Conservation (phyloP, 1,140 invertebrate species). For the Alviniconcha marisindica region DNA sequence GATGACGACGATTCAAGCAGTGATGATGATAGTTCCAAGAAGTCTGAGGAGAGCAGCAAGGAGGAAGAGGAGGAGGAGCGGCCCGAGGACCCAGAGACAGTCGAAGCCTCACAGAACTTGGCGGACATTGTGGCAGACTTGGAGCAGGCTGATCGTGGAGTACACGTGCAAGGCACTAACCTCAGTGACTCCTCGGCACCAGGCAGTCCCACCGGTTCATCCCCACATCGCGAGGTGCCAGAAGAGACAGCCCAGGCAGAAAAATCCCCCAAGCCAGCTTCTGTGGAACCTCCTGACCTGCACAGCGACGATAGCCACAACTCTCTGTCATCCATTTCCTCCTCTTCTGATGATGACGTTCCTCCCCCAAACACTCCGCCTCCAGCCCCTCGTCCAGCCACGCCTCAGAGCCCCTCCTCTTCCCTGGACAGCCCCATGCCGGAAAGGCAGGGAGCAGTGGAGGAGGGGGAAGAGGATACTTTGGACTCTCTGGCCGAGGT, state of each 20-base stretch:
- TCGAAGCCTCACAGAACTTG: constrained; percentile 52
- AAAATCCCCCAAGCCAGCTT: neutral
- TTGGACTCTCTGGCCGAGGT: constrained; percentile 32
- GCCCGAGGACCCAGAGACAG: constrained; percentile 72
- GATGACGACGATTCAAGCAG: constrained; percentile 46
- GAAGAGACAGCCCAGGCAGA: neutral
- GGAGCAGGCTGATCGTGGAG: constrained; percentile 50
- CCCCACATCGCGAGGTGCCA: constrained; percentile 27
- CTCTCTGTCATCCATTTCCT: constrained; percentile 31
- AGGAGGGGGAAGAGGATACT: constrained; percentile 32
- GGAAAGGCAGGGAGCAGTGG: neutral
- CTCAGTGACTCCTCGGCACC: constrained; percentile 41
- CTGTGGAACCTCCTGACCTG: constrained; percentile 7
- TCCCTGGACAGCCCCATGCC: constrained; percentile 12
- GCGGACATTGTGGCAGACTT: constrained; percentile 49
- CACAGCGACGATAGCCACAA: constrained; percentile 10
- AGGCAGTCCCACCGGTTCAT: constrained; percentile 43
- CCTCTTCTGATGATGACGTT: constrained; percentile 32
- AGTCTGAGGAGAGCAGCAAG: constrained; percentile 59
- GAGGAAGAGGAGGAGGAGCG: constrained; percentile 66
- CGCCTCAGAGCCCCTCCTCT: constrained; percentile 29
- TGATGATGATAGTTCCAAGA: constrained; percentile 46
- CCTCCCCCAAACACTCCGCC: constrained; percentile 27
- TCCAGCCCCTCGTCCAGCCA: constrained; percentile 32
- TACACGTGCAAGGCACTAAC: constrained; percentile 50